These are phyloP conservation scores for Paragorgia papillata DNA, from an alignment of 92 coral and sea anemone species.

Conservation along the genomic window DNA sequence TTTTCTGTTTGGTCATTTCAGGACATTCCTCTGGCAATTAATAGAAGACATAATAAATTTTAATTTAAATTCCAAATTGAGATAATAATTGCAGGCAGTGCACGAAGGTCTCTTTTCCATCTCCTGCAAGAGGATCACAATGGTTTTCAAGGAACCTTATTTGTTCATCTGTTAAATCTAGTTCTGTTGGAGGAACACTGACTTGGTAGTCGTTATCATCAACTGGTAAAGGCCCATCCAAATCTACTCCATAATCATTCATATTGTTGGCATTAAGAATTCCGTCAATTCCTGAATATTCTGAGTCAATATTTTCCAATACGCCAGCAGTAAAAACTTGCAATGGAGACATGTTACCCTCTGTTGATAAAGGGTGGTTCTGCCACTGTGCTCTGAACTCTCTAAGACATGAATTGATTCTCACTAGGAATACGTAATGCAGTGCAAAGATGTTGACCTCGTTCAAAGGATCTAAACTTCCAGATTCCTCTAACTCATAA, in stretches of 20 bases:
- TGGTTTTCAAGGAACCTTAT: no score
- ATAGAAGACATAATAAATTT: neutral
- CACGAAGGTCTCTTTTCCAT: no score
- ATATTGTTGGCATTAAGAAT: neutral
- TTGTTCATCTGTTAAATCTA: no score
- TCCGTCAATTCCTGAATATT: slow-evolving; percentile 54
- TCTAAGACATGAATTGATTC: neutral
- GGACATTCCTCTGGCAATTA: neutral
- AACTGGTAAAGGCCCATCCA: no score
- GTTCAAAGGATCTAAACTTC: slow-evolving; percentile 9
- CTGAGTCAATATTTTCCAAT: slow-evolving; percentile 51
- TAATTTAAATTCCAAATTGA: no score
- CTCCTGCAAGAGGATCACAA: no score
- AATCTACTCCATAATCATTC: no score
- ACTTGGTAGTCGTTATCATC: no score
- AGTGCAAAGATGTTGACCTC: slow-evolving; percentile 1
- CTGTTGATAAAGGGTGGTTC: slow-evolving; percentile 12
- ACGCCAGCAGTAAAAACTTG: slow-evolving; percentile 44
- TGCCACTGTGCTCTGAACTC: slow-evolving; percentile 16
- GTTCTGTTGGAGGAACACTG: no score
- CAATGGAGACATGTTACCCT: slow-evolving; percentile 12
- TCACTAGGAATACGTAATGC: slow-evolving; percentile 3
- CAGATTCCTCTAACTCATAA: slow-evolving; percentile 38
- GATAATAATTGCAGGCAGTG: no score
- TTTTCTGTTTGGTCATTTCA: slow-evolving; percentile 14